Conservation (phyloP, 2,797 vertebrate species). For the Sebastes miniatus region DNA sequence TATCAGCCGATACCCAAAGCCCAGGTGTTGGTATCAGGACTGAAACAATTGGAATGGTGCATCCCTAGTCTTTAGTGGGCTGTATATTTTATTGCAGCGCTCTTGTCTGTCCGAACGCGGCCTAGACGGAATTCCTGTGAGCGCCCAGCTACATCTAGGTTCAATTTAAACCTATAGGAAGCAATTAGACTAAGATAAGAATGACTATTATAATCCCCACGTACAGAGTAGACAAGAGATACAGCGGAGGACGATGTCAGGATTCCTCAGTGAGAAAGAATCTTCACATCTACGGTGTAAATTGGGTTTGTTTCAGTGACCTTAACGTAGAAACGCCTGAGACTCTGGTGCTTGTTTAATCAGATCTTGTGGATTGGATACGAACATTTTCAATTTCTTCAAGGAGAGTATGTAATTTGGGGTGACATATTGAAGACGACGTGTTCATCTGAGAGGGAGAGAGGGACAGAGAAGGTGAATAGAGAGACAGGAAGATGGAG, state of each 20-base stretch:
- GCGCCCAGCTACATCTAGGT: background rate
- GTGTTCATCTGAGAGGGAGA: background rate
- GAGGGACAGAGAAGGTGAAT: conserved; percentile 1
- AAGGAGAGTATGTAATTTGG: conserved; percentile 34
- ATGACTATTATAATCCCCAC: background rate
- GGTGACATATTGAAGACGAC: conserved; percentile 42
- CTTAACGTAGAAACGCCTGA: background rate
- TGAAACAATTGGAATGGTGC: too few relatives aligned
- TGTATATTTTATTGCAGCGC: background rate
- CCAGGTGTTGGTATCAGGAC: too few relatives aligned
- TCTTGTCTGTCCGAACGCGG: background rate
- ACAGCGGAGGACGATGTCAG: background rate
- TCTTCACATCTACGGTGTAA: background rate
- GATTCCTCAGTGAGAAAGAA: background rate
- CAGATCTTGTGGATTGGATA: conserved; percentile 17
- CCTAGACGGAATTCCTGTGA: background rate
- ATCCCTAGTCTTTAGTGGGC: background rate
- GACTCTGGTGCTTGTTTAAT: conserved; percentile 6
- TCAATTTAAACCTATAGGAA: background rate
- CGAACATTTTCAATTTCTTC: conserved; percentile 18
- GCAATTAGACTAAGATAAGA: background rate
- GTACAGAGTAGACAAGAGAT: background rate
- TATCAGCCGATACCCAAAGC: too few relatives aligned
- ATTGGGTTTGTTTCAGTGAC: conserved; percentile 18
- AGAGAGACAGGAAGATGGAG: background rate